Base-by-base conservation (phyloP, 2,797 vertebrate genomes). In the Helicolenus hilgendorfi region DNA sequence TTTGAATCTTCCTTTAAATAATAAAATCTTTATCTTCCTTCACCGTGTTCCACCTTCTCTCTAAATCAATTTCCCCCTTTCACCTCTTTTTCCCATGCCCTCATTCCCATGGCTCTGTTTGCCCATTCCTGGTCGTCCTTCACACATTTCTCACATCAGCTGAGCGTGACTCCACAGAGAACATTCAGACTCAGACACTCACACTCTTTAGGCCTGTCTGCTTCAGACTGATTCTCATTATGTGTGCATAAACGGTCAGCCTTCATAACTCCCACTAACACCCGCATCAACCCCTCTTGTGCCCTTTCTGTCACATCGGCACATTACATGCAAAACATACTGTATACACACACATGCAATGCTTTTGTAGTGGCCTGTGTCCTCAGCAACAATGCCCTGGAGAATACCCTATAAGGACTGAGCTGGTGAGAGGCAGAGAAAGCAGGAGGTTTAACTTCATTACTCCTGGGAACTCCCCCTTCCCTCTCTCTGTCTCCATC, bases 321-420 rank as follows among this genome's bases (percentile, higher is more conserved):
- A 49, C 56, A 77, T 83, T n/a, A 10, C 79, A 89, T 67, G 68
- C 24, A 71, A 83, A 81, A 72, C 71, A 67, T 22, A 24, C 56
- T 49, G 73, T 71, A 71, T 3, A 55, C 41, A 81, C 58, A 74
- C 84, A 64, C 45, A 49, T 41, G 67, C 72, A 67, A 27, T 33
- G 24, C 38, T 59, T 70, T 41, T 70, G 29, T 31, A 38, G 20
- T 49, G 75, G 49, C 60, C 60, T 22, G 27, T 72, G 62, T 72
- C 55, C 55, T 86, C 24, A 59, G 56, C 59, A 38, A 18, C 26
- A 53, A 77, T 53, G 65, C 88, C 81, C 82, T 76, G 80, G 81
- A 93, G 92, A 93, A 92, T 88, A 73, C 95, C 95, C 81, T 94
- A 95, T 84, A 96, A 94, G 94, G 95, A 73, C 26, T 26, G 79